Evolutionary conservation across 2,888 invertebrate species (phyloP), one percentile per base, ranked within the genome.

Genomic region (Penaeus monodon): DNA sequence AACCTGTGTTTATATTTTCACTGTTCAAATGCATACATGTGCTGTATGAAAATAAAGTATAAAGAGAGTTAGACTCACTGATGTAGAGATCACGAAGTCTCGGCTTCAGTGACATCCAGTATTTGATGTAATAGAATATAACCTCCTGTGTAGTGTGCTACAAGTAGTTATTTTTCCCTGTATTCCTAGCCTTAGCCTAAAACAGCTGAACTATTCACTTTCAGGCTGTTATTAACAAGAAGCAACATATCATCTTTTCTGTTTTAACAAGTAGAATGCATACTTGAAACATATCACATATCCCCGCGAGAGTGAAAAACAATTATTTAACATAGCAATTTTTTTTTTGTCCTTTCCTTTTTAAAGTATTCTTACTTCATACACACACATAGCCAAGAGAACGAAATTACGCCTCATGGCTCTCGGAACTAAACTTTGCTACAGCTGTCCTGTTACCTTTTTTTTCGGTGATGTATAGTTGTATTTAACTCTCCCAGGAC

Each of bases 181-280:
- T 74, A 44, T 79, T 79, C 85, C 73, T 85, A 85, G 85, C 85
- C 85, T 85, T 85, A 85, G 85, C 85, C 84, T 85, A 68, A 73
- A 85, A 85, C 85, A 85, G 85, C 85, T 85, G 66, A 85, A 85
- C 73, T 70, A 63, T 38, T 85, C 78, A 85, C 78, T 85, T 78
- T 85, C 44, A 70, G 33, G 85, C 85, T 85, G 85, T 85, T 85
- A 85, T 85, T 85, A 85, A 85, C 85, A 85, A 85, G 85, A 85
- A 85, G 85, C 85, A 79, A 85, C 85, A 85, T 85, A 85, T 85
- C 85, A 85, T 85, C 78, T 85, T 70, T 85, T 79, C 78, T 66
- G 85, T 79, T 85, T 70, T 85, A 85, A 85, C 85, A 85, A 79
- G 57, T 57, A 57, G 57, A 68, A 38, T 44, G 85, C 78, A 79